Evolutionary conservation across 2,797 vertebrate species (phyloP).

Genomic region (Sebastes matsubarae): DNA sequence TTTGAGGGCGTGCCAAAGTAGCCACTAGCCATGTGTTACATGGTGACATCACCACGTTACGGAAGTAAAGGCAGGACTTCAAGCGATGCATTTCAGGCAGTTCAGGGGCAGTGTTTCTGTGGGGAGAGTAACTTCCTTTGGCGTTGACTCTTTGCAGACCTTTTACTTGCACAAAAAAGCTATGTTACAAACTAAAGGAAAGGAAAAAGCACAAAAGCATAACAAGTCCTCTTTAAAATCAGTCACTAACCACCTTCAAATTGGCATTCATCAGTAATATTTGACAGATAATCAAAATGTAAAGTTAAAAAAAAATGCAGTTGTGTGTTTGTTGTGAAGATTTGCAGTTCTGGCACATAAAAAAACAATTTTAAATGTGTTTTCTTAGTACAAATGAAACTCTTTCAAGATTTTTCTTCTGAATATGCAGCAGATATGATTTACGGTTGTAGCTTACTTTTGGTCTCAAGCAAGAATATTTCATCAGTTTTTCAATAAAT

Average conservation of each 20-base stretch:
- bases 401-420: not conserved
- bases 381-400: not conserved
- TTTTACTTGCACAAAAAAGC: not conserved
- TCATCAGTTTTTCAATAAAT: slow-evolving; percentile 7
- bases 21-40: not conserved
- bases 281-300: not conserved
- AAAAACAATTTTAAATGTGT: not conserved
- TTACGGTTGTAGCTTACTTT: not conserved
- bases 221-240: not conserved
- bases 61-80: not conserved
- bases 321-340: not conserved
- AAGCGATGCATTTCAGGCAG: too few relatives aligned
- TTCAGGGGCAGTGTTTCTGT: too few relatives aligned
- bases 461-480: not conserved
- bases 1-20: not conserved
- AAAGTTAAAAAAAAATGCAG: not conserved
- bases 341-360: not conserved
- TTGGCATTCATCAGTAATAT: not conserved
- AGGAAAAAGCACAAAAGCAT: not conserved
- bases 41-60: not conserved
- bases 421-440: slow-evolving; percentile 1
- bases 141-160: too few relatives aligned
- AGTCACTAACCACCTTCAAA: not conserved
- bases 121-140: too few relatives aligned
- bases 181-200: not conserved